Evolutionary conservation across 2,113 vertebrate species (phyloP), one percentile per base, ranked within the genome.

Genomic region (Misgurnus anguillicaudatus): DNA sequence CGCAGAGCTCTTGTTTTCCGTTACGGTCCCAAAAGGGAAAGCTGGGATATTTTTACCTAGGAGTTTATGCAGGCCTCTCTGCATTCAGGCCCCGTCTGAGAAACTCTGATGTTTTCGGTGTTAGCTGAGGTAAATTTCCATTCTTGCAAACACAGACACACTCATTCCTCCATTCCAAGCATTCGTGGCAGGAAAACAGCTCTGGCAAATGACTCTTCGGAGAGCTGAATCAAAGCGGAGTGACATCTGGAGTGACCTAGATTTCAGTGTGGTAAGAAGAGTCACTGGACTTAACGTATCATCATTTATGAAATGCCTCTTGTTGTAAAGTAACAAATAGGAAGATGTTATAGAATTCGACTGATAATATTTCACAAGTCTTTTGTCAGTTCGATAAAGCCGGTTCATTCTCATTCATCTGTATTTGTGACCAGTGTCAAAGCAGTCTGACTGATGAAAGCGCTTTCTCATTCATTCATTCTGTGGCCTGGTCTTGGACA

Each of bases 241-340:
- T 68, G 79, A 61, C 76, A 79, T 84, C 47, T 76, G 78, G 47
- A 67, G 80, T 86, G 85, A 85, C 87, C 87, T 69, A 82, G 74
- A 87, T 90, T 84, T 75, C 0, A 77, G 57, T 86, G 81, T 11
- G 58, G 70, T 65, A 81, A 80, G 77, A 79, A 83, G 42, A 78
- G 70, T 61, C 78, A 78, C 65, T 79, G 60, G 53, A 73, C 77
- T 65, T 57, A 24, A 51, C 80, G 77, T 39, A 48, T 63, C 72
- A 81, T 79, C 62, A 68, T 63, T 61, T 47, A 71, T 60, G 17
- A 83, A 85, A 83, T 45, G 55, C 31, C 79, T 42, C 77, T 75
- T 11, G 42, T 75, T 9, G 42, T 48, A 55, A 47, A 19, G 57
- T 58, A 72, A 79, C 53, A 45, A 80, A 80, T 42, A 62, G 24